Percentiles rank a stretch among this genome's conserved stretches.
These are phyloP conservation scores for Rhincodon typus DNA, from an alignment of 2,797 vertebrate species.

Conservation along the genomic window DNA sequence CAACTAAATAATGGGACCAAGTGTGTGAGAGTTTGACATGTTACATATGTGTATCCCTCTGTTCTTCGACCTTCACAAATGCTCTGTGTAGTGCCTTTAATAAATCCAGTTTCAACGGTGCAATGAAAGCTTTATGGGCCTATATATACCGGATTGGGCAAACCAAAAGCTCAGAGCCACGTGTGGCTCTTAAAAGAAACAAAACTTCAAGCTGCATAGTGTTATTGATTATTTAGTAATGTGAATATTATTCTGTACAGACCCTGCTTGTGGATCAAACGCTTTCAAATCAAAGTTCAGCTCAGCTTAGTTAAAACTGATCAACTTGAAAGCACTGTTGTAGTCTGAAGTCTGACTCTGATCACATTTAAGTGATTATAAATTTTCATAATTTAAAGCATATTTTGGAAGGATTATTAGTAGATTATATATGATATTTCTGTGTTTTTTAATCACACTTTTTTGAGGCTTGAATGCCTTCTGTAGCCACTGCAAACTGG, in stretches of 20 bases:
- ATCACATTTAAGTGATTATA: not conserved
- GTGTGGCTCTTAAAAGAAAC: not conserved
- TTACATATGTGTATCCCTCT: not conserved
- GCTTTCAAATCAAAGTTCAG: not conserved
- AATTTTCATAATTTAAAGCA: not conserved
- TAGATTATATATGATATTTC: not conserved
- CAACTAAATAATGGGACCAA: too few species aligned
- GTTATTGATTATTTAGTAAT: constrained; percentile 11
- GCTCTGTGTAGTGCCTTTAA: not conserved
- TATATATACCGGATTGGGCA: not conserved
- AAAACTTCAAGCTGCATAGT: not conserved
- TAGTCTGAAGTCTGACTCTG: not conserved
- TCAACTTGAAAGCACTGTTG: not conserved
- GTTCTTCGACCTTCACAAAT: not conserved
- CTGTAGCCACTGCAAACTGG: not conserved
- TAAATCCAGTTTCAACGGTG: not conserved
- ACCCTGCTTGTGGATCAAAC: not conserved
- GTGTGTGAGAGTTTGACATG: not conserved
- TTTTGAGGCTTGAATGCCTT: not conserved
- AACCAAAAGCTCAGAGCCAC: not conserved
- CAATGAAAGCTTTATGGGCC: constrained; percentile 3
- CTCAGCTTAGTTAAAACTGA: not conserved
- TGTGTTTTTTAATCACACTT: not conserved
- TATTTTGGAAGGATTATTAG: not conserved
- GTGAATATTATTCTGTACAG: constrained; percentile 1